Evolutionary conservation across 2,113 vertebrate species (phyloP).

Genomic region (Xenopus borealis): DNA sequence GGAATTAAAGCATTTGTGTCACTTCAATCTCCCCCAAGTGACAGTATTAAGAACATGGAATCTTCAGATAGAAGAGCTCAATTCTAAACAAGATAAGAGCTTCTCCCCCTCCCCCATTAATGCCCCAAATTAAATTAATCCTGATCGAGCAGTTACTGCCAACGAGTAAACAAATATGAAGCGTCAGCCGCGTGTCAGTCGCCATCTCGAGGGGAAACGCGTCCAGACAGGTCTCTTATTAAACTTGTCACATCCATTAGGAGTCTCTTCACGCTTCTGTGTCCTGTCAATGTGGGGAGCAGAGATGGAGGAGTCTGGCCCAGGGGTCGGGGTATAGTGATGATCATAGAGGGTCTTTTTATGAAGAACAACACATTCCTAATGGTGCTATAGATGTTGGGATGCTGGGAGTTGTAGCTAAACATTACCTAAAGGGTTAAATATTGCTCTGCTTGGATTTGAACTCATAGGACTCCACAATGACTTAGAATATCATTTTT

Average conservation of each 20-base stretch:
- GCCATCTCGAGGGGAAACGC: conserved; percentile 76
- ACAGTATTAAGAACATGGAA: too few relatives aligned
- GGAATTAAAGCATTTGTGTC: too few relatives aligned
- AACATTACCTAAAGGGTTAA: too few relatives aligned
- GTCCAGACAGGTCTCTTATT: conserved; percentile 90
- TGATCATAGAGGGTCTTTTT: too few relatives aligned
- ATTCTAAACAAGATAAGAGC: conserved; percentile 1
- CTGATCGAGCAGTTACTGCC: conserved; percentile 64
- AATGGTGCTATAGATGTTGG: too few relatives aligned
- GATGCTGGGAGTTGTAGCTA: too few relatives aligned
- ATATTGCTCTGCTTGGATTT: too few relatives aligned
- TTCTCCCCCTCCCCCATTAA: conserved; percentile 48
- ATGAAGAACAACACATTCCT: too few relatives aligned
- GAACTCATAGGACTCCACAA: too few relatives aligned
- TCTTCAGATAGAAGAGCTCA: too few relatives aligned
- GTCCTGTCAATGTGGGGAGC: conserved; percentile 81
- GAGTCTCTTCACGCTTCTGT: conserved; percentile 89
- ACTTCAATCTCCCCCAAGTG: too few relatives aligned
- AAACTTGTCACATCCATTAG: conserved; percentile 97
- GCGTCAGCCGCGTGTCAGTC: conserved; percentile 78
- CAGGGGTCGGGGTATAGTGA: background rate
- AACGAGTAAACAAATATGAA: conserved; percentile 74
- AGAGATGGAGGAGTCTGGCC: conserved; percentile 43
- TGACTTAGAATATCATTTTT: too few relatives aligned
- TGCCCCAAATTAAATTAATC: conserved; percentile 76